Conservation (phyloP, 2,888 invertebrate genomes). For the Thereva unica region DNA sequence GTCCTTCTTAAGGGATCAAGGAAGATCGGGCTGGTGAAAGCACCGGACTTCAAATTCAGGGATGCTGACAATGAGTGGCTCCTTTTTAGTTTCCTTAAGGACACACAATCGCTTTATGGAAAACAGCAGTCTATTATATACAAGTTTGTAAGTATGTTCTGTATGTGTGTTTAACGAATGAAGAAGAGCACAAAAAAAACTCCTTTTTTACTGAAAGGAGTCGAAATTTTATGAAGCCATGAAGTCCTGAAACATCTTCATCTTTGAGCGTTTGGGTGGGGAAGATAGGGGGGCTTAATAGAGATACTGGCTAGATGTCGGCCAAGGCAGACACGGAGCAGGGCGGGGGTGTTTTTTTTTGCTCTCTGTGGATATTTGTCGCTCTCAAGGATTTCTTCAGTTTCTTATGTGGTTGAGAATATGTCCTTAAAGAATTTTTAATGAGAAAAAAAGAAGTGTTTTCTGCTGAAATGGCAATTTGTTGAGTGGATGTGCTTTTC, state of each 20-base stretch:
- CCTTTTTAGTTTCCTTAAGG: not conserved
- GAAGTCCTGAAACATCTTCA: constrained; percentile 12
- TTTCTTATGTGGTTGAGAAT: constrained; percentile 22
- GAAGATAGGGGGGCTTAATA: constrained; percentile 17
- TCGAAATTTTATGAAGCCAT: constrained; percentile 24
- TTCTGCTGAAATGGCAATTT: constrained; percentile 29
- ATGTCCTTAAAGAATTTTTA: constrained; percentile 26
- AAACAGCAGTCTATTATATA: constrained; percentile 15
- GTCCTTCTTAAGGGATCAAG: constrained; percentile 19
- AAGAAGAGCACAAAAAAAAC: too few species aligned
- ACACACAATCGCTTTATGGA: constrained; percentile 23
- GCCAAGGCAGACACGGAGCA: constrained; percentile 12
- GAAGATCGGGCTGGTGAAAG: constrained; percentile 25
- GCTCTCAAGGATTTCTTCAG: constrained; percentile 21
- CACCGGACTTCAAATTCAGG: constrained; percentile 24
- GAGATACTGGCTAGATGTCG: constrained; percentile 4
- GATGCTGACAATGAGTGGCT: constrained; percentile 1
- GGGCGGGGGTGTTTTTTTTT: constrained; percentile 21
- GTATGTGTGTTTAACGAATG: not conserved
- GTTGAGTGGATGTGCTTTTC: not conserved
- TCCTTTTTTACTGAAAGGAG: not conserved
- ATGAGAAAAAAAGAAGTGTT: constrained; percentile 15
- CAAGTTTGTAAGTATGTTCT: not conserved
- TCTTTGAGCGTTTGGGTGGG: constrained; percentile 7
- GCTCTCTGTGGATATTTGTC: constrained; percentile 4